phyloP scores from a whole-genome alignment of 2,888 invertebrate species.

The Rapana venosa region DNA sequence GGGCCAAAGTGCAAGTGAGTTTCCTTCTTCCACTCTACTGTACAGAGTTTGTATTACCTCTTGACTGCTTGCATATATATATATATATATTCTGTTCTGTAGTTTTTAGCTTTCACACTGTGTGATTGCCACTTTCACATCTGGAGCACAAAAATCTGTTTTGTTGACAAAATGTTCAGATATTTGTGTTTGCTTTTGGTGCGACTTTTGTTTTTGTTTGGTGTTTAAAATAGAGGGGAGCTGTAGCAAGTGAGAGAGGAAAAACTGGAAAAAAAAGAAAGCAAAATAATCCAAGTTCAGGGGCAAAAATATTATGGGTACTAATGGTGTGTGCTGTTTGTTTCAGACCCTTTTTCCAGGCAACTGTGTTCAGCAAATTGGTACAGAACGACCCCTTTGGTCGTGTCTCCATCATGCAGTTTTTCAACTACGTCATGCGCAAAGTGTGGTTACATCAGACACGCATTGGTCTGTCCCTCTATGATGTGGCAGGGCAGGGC shows the following conservation, averaged over 20 bases:
- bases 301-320: background rate
- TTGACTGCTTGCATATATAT: background rate
- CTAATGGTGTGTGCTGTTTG: background rate
- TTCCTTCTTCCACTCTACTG: background rate
- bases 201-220: no score
- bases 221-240: no score
- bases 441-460: conserved; percentile 97
- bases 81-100: background rate
- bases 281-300: no score
- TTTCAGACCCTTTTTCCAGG: conserved; percentile 87
- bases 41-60: background rate
- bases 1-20: conserved; percentile 86
- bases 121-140: no score
- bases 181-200: no score
- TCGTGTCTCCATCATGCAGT: conserved; percentile 90
- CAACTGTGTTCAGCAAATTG: conserved; percentile 91
- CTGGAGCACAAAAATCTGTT: no score
- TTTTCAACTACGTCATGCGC: conserved; percentile 95
- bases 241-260: no score
- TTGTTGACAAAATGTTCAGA: no score
- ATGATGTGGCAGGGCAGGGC: conserved; percentile 95
- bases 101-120: no score
- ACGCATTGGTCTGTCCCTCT: conserved; percentile 93
- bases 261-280: no score
- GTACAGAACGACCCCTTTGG: conserved; percentile 92